Evolutionary conservation across 2,888 invertebrate genomes (phyloP), one percentile per base, ranked within the genome.

Genomic region (Pantelozetes paolii): DNA sequence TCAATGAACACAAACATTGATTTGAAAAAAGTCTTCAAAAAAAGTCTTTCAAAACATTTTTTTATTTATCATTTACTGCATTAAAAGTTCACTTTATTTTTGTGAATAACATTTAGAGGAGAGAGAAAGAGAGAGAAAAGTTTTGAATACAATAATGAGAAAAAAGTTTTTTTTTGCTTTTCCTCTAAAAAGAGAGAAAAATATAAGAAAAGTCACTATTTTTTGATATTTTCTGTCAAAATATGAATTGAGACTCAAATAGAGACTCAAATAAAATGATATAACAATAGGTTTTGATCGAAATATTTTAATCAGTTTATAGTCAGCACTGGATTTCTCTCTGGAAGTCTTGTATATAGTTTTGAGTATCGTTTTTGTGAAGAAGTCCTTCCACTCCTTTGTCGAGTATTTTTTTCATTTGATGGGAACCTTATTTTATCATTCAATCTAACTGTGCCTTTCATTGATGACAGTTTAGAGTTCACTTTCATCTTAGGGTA

Each of bases 221-320:
- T 28, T 62, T 62, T 3, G 62, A 30, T 13, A 59, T 30, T 13
- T 59, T 62, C 28, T 59, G 59, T 62, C 62, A 62, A 62, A 62
- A 62, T 62, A 36, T 62, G 62, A 62, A 62, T 62, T 62, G 30
- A 32, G 32, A 62, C 15, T 62, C 26, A n/a, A n/a, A n/a, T n/a
- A n/a, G n/a, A n/a, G n/a, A n/a, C n/a, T n/a, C n/a, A 26, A 26
- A 62, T 32, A 62, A 62, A 32, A 62, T 20, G 36, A 36, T 36
- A 36, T 40, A n/a, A 67, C 67, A 67, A 67, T 67, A 40, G 40
- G 40, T 67, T 59, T 32, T 23, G 40, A 67, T 67, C 67, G 40
- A 67, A 67, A 67, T 67, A 67, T 67, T 67, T 67, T 67, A 67
- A 67, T 67, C 67, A 67, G 67, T 67, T n/a, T 67, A 67, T 67